phyloP scores from a whole-genome alignment of 2,888 invertebrate genomes.

The Conchocele bisecta region DNA sequence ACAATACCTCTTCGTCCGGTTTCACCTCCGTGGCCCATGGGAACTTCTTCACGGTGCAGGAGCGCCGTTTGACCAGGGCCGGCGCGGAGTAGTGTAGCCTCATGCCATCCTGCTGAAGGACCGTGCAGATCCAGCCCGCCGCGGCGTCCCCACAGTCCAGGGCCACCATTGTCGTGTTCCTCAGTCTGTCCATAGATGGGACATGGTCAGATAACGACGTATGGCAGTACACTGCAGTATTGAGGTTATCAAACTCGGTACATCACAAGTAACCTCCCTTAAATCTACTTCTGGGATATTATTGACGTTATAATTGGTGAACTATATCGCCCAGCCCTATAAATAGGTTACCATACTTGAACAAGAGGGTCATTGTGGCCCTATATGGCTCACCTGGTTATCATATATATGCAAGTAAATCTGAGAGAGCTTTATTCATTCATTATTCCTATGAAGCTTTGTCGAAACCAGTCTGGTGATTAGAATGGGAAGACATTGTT shows the following conservation, averaged over 20 bases:
- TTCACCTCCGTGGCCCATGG: too few species aligned
- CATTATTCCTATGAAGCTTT: too few species aligned
- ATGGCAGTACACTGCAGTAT: not conserved
- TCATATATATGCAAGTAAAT: too few species aligned
- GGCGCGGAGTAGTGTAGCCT: constrained; percentile 11
- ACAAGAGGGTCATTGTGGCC: not conserved
- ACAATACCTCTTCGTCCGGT: too few species aligned
- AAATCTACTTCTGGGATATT: too few species aligned
- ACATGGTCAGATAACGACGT: not conserved
- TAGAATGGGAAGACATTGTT: too few species aligned
- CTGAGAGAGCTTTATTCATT: too few species aligned
- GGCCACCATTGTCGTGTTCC: not conserved
- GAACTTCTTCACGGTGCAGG: not conserved
- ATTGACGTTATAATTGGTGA: constrained; percentile 2
- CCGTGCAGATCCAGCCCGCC: constrained; percentile 16
- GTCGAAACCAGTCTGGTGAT: too few species aligned
- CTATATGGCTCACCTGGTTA: too few species aligned
- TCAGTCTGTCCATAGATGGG: not conserved
- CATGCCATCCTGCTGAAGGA: constrained; percentile 3
- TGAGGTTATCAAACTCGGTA: too few species aligned
- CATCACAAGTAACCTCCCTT: too few species aligned
- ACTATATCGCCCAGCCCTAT: too few species aligned
- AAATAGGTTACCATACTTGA: not conserved
- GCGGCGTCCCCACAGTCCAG: constrained; percentile 24
- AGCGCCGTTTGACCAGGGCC: not conserved